These are phyloP conservation scores for Scelioninae gen. 2 DNA, from an alignment of 2,888 invertebrate species.

Conservation along the genomic window DNA sequence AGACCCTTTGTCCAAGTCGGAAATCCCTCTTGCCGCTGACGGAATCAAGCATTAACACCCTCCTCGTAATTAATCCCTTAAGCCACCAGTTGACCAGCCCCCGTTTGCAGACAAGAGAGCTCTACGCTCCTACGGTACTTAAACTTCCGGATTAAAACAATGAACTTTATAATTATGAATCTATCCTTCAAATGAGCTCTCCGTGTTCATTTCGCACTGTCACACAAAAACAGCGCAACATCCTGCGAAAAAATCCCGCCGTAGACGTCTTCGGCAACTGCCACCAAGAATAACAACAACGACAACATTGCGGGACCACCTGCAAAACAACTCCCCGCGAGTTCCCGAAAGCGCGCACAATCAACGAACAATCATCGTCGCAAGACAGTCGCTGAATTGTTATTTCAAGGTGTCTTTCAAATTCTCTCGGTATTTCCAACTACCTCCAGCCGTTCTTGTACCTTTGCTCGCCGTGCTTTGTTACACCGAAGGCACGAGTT, in stretches of 20 bases:
- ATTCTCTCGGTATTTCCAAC: slow-evolving; percentile 44
- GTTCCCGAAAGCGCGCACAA: slow-evolving; percentile 12
- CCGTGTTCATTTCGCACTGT: slow-evolving; percentile 5
- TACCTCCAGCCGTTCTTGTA: slow-evolving; percentile 37
- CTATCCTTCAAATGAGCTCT: slow-evolving; percentile 23
- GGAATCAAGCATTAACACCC: slow-evolving; percentile 73
- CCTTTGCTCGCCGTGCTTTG: slow-evolving; percentile 27
- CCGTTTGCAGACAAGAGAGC: slow-evolving; percentile 64
- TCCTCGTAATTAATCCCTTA: slow-evolving; percentile 74
- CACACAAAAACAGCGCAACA: no score
- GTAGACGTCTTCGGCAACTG: no score
- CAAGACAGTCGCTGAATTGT: slow-evolving; percentile 65
- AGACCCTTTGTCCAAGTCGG: slow-evolving; percentile 63
- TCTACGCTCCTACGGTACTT: slow-evolving; percentile 63
- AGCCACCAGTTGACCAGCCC: slow-evolving; percentile 70
- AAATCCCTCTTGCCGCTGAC: slow-evolving; percentile 66
- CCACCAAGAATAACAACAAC: no score
- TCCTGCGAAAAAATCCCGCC: no score
- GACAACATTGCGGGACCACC: no score
- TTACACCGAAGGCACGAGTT: slow-evolving; percentile 60
- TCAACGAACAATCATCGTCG: slow-evolving; percentile 34
- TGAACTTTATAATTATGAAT: slow-evolving; percentile 55
- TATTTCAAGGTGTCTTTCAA: slow-evolving; percentile 66
- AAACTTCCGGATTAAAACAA: slow-evolving; percentile 61
- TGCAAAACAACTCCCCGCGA: slow-evolving; percentile 1